A percentile compares a stretch with the other conserved stretches of the same genome.
These are phyloP conservation scores for Melanargia galathea DNA, from an alignment of 2,888 invertebrate species.

Conservation along the genomic window DNA sequence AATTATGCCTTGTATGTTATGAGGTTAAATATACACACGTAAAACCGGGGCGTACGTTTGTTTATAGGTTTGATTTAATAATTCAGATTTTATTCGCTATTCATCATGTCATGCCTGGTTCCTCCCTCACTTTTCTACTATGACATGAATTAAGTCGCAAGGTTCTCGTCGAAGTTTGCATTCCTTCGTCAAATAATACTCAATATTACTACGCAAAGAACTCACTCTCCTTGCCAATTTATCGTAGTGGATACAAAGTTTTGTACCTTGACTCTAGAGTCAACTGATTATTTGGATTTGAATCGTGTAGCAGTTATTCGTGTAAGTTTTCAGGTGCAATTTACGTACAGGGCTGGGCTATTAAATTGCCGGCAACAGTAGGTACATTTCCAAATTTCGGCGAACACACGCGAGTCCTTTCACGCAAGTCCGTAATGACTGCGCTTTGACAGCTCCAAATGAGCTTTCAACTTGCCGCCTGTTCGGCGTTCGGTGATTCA, in stretches of 20 bases:
- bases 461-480: conserved; percentile 36
- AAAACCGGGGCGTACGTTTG: neutral
- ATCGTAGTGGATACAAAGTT: neutral
- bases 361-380: conserved; percentile 25
- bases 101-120: too few species aligned
- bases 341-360: conserved; percentile 12
- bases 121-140: too few species aligned
- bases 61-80: too few species aligned
- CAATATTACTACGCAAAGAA: too few species aligned
- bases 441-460: conserved; percentile 41
- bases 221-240: too few species aligned
- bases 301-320: neutral
- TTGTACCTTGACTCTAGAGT: too few species aligned
- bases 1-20: neutral
- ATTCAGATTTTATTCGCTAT: too few species aligned
- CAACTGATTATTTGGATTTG: neutral
- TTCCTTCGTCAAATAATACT: too few species aligned
- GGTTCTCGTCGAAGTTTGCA: too few species aligned
- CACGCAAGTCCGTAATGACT: conserved; percentile 39
- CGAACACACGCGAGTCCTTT: conserved; percentile 36
- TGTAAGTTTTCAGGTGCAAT: conserved; percentile 20
- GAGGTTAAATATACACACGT: neutral
- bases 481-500: conserved; percentile 34
- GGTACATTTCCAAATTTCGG: conserved; percentile 31
- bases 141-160: too few species aligned